Percentiles rank a stretch among this genome's conserved stretches.
Evolutionary conservation across 2,888 invertebrate species (phyloP).

Genomic region (Drosophila anceps): DNA sequence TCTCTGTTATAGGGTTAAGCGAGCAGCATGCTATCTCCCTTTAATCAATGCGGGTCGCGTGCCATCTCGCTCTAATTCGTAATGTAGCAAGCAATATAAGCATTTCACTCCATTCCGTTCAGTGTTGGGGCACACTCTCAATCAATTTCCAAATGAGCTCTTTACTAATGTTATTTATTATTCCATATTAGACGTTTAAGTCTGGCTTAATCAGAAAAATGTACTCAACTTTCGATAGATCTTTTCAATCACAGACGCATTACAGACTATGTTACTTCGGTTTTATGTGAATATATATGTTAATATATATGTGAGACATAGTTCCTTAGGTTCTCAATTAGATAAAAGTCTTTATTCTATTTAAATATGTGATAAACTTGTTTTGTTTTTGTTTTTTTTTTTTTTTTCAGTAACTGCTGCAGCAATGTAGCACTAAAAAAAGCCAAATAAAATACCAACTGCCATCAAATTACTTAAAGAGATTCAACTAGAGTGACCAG

Average conservation of each 20-base stretch:
- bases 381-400: not conserved
- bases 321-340: not conserved
- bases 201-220: not conserved
- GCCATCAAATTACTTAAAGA: too few species aligned
- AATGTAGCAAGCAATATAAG: not conserved
- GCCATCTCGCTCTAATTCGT: conserved; percentile 1
- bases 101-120: not conserved
- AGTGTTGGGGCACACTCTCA: not conserved
- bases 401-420: not conserved
- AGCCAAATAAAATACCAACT: not conserved
- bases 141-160: not conserved
- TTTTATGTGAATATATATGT: not conserved
- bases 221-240: not conserved
- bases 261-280: not conserved
- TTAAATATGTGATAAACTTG: not conserved
- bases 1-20: too few species aligned
- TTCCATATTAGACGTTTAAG: not conserved
- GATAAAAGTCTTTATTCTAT: not conserved
- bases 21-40: not conserved
- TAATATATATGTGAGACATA: not conserved
- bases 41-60: not conserved
- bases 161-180: rapidly evolving
- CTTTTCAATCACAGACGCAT: not conserved
- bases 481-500: not conserved
- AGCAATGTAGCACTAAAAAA: not conserved